Evolutionary conservation across 2,888 invertebrate genomes (phyloP).

Genomic region (Macrosiphum euphorbiae): DNA sequence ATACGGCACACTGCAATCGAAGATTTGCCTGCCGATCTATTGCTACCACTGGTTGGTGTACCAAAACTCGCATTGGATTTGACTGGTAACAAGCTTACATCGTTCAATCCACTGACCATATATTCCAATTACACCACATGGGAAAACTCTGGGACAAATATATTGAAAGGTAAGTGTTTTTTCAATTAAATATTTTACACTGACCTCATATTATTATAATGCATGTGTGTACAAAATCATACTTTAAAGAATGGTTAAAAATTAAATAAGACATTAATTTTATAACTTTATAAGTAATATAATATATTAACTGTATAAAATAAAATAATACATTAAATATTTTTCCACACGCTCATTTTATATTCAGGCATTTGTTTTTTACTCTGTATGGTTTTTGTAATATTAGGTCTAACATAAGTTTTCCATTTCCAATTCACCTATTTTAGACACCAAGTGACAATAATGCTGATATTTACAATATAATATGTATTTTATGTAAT

Average conservation of each 20-base stretch:
- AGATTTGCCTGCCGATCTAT: constrained; percentile 84
- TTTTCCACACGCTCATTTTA: neutral
- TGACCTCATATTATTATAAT: neutral
- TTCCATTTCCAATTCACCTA: neutral
- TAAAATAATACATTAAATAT: neutral
- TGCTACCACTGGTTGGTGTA: constrained; percentile 80
- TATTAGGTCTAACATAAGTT: neutral
- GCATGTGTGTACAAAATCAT: neutral
- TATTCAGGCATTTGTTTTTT: neutral
- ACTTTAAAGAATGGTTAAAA: neutral
- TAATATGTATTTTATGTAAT: neutral
- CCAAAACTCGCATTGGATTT: constrained; percentile 87
- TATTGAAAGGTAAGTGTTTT: constrained; percentile 79
- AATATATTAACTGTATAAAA: neutral
- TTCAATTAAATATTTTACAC: neutral
- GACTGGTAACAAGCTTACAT: constrained; percentile 83
- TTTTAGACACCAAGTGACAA: neutral
- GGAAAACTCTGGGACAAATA: constrained; percentile 89
- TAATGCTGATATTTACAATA: neutral
- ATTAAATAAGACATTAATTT: neutral
- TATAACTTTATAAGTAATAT: neutral
- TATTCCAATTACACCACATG: constrained; percentile 89
- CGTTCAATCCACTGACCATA: constrained; percentile 85
- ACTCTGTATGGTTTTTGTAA: neutral
- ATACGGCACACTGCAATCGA: constrained; percentile 84